Conservation (phyloP, 2,888 invertebrate species). For the Drosophila setosimentum region DNA sequence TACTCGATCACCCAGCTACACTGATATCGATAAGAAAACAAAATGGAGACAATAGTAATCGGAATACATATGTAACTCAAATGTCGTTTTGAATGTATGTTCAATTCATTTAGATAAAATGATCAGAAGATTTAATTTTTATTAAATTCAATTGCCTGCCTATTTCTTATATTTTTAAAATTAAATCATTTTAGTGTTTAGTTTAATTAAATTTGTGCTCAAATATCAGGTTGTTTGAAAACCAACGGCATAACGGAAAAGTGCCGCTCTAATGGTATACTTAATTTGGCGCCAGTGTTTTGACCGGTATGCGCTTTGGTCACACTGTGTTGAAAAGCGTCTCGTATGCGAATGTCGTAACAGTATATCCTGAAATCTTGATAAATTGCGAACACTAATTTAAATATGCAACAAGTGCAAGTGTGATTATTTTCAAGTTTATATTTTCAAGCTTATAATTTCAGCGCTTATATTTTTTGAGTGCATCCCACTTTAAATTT, state of each 20-base stretch:
- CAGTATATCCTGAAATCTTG: background rate
- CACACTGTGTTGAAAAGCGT: conserved; percentile 4
- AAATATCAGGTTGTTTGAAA: background rate
- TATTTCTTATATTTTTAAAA: background rate
- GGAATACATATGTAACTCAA: background rate
- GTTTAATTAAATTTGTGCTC: background rate
- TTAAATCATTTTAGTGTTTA: background rate
- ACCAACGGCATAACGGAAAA: background rate
- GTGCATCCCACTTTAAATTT: background rate
- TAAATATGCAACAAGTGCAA: background rate
- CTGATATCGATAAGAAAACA: conserved; percentile 4
- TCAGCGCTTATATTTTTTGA: background rate
- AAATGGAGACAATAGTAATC: background rate
- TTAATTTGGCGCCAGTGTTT: background rate
- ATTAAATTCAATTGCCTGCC: background rate
- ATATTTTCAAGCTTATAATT: background rate
- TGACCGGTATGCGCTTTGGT: background rate
- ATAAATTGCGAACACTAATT: background rate
- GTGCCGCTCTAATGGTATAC: background rate
- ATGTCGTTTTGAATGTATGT: background rate
- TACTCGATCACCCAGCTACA: conserved; percentile 3
- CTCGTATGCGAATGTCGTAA: background rate
- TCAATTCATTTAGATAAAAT: background rate
- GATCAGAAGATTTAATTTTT: background rate
- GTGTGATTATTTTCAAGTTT: background rate